Conservation (phyloP, 2,888 invertebrate genomes). For the Chrysolina haemoptera region DNA sequence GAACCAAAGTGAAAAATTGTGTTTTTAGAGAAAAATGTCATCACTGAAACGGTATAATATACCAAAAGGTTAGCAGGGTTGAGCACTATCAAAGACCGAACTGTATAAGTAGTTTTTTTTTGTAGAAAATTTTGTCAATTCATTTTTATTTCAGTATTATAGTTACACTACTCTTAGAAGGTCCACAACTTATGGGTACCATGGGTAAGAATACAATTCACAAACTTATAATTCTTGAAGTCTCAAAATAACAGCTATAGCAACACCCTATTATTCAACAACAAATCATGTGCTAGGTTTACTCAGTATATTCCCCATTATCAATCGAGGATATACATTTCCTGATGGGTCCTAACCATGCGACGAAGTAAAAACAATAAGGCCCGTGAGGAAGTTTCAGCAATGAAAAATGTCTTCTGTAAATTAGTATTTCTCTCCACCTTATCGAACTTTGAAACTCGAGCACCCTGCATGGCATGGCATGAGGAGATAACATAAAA, state of each 20-base stretch:
- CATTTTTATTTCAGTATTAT: too few species aligned
- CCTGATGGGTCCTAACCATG: conserved; percentile 21
- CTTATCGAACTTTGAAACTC: conserved; percentile 25
- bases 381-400: conserved; percentile 7
- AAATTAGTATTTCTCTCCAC: conserved; percentile 17
- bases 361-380: conserved; percentile 28
- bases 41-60: too few species aligned
- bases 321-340: conserved; percentile 20
- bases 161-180: too few species aligned
- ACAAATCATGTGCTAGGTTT: conserved; percentile 2
- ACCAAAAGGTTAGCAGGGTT: too few species aligned
- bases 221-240: background rate
- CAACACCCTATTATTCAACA: background rate
- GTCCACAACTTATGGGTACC: too few species aligned
- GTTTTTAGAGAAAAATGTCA: too few species aligned
- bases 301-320: conserved; percentile 4
- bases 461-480: conserved; percentile 29
- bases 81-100: too few species aligned
- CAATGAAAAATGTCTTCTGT: conserved; percentile 30
- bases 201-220: too few species aligned
- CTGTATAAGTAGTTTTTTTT: too few species aligned
- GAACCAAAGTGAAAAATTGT: too few species aligned
- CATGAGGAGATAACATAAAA: conserved; percentile 45
- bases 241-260: background rate
- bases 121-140: too few species aligned